Base-by-base conservation (phyloP, 2,888 invertebrate species). In the Hyposoter dolosus region DNA sequence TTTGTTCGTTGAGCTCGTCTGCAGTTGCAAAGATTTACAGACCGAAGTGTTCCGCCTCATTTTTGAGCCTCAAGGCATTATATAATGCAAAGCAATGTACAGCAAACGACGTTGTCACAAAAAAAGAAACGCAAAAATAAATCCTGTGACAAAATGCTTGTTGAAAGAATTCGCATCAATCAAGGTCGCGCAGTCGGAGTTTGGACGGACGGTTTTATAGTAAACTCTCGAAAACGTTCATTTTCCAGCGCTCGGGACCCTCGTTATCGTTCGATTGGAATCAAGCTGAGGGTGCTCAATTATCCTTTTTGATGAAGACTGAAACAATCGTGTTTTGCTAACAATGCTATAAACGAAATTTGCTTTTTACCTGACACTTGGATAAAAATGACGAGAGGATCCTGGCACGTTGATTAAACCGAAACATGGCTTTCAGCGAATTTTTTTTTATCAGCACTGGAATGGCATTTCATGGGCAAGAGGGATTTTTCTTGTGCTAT, bases 191-290 rank as follows among this genome's bases (percentile, higher is more conserved):
- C 32, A 40, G 50, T 28, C n/a, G 9, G 6, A 40, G 43, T 19
- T 19, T 12, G n/a, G 19, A 43, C 23, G 10, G 19, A 65, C 35
- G 40, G 3, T 65, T 65, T 43, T 68, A 19, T 43, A 40, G 40
- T 68, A 43, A 68, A n/a, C 68, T 43, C 43, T 68, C 40, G 43
- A 43, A 68, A 77, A 32, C 77, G 35, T 15, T 66, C 50, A 66
- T 71, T 71, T 17, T 60, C 19, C 45, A 63, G 35, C 56, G 69
- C 60, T 71, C 60, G 32, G 32, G 45, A 69, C 3, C 32, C 45
- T 60, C 40, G 74, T 74, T 74, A 74, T 60, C 19, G 35, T 12
- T 19, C 74, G 17, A 69, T 69, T 69, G 47, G 32, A 74, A 72
- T 53, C 19, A 53, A 72, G 50, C 53, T 72, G 35, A 71, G 53